Percentiles rank a stretch among this genome's conserved stretches.
phyloP scores from a whole-genome alignment of 2,888 invertebrate species.

The Phaedon cochleariae region DNA sequence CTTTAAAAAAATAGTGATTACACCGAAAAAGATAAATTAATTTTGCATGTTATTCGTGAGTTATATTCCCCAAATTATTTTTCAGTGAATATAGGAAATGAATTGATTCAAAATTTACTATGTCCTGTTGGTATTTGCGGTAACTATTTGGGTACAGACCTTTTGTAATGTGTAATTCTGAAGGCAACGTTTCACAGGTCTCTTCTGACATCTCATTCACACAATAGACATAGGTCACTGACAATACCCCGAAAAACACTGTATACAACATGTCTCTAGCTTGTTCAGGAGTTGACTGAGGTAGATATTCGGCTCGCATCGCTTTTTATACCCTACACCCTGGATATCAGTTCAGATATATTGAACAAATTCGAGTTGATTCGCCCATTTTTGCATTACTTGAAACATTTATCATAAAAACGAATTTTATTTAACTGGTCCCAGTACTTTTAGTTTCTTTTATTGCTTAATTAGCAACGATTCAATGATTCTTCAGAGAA shows the following conservation, averaged over 20 bases:
- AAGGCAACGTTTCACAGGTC: conserved; percentile 85
- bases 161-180: conserved; percentile 88
- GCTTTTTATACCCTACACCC: conserved; percentile 37
- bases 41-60: no score
- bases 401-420: no score
- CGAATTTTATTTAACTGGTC: no score
- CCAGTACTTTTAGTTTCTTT: no score
- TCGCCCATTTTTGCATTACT: not conserved
- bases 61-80: not conserved
- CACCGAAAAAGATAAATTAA: no score
- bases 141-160: conserved; percentile 62
- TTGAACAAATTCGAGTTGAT: not conserved
- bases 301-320: not conserved
- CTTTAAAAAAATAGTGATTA: no score
- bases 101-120: no score
- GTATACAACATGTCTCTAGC: conserved; percentile 41
- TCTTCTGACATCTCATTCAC: conserved; percentile 67
- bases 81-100: no score
- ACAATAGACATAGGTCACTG: conserved; percentile 45
- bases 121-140: no score
- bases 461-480: not conserved
- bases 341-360: conserved; percentile 19
- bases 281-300: conserved; percentile 33
- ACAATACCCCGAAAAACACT: conserved; percentile 43
- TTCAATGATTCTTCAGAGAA: not conserved